Percentiles rank a stretch among this genome's conserved stretches.
Conservation (phyloP, 1,140 invertebrate genomes). For the Odontomachus brunneus region DNA sequence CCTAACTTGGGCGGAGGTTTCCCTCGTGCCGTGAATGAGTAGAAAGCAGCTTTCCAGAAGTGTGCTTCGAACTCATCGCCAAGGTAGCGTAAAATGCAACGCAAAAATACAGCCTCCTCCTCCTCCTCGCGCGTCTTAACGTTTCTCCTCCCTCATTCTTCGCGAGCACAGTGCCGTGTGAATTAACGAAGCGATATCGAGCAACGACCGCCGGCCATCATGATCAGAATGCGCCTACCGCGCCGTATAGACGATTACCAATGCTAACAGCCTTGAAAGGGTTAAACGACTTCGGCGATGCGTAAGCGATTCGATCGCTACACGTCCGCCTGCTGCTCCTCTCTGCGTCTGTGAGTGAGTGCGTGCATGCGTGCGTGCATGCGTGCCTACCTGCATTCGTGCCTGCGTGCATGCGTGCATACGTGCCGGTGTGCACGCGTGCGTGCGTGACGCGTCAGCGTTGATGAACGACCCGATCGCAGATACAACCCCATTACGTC, state of each 20-base stretch:
- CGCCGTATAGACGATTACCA: constrained; percentile 37
- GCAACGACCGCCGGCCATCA: constrained; percentile 1
- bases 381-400: neutral
- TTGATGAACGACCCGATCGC: constrained; percentile 59
- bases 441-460: constrained; percentile 58
- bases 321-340: neutral
- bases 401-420: too few relatives aligned
- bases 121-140: neutral
- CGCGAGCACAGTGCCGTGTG: neutral
- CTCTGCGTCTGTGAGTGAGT: too few relatives aligned
- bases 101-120: neutral
- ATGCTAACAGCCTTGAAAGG: constrained; percentile 49
- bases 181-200: constrained; percentile 6
- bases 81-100: neutral
- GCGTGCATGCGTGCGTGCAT: too few relatives aligned
- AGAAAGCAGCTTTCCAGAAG: constrained; percentile 1
- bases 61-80: neutral
- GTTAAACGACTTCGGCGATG: constrained; percentile 50
- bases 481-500: constrained; percentile 55
- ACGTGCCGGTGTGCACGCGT: neutral
- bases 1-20: too few relatives aligned
- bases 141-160: neutral
- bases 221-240: constrained; percentile 22
- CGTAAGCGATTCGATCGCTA: constrained; percentile 56
- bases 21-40: neutral